Evolutionary conservation across 2,888 invertebrate species (phyloP).

Genomic region (Diogma glabrata): DNA sequence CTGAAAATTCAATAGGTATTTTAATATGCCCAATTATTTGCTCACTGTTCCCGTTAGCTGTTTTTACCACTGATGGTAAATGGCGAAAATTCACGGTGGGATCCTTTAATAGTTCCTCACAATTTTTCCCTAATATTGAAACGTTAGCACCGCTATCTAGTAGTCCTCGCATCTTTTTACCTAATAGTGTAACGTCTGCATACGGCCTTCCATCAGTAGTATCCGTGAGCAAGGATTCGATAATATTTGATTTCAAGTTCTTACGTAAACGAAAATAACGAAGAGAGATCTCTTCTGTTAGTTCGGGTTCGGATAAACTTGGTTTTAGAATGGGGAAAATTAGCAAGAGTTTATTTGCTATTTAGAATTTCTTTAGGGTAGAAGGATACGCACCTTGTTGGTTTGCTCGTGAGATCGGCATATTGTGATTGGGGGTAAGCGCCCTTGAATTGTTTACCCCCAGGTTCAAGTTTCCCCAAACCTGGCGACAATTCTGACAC

Average conservation of each 20-base stretch:
- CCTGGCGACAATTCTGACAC: not conserved
- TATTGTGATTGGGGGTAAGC: no score
- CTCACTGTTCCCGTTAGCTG: not conserved
- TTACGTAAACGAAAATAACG: no score
- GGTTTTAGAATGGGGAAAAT: no score
- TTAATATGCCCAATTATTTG: not conserved
- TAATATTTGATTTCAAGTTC: no score
- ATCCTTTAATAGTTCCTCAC: not conserved
- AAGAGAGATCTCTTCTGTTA: no score
- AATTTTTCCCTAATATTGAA: not conserved
- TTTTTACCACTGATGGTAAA: not conserved
- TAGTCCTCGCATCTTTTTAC: not conserved
- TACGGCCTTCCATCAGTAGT: constrained; percentile 14
- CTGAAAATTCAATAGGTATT: not conserved
- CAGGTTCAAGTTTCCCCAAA: not conserved
- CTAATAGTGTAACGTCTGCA: constrained; percentile 3
- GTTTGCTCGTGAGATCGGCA: no score
- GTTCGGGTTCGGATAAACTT: no score
- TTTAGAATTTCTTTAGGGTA: no score
- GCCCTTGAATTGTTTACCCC: no score
- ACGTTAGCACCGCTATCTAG: constrained; percentile 16
- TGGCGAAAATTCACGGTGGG: not conserved
- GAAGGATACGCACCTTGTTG: no score
- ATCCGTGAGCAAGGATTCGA: not conserved
- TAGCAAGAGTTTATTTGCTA: no score